Evolutionary conservation across 2,888 invertebrate species (phyloP), one percentile per base, ranked within the genome.

Genomic region (Syrphus vitripennis): DNA sequence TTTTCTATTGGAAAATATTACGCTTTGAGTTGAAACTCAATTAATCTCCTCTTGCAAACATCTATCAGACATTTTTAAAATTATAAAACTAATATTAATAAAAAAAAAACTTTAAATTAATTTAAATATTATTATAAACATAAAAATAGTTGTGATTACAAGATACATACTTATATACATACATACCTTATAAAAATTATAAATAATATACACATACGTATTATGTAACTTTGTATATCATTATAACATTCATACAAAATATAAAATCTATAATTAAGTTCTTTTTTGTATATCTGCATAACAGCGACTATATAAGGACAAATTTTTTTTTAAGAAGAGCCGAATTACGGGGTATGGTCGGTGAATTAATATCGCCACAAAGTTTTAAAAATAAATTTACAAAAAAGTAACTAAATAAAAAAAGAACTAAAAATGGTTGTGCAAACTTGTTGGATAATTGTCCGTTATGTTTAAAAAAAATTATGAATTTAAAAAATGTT

Each of bases 1-100:
- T 86, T 84, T 81, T 86, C 84, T 86, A 77, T 81, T 77, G 84
- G 84, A 86, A 86, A 81, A 77, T 86, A 77, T 61, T 82, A 86
- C 84, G 84, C 84, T 86, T 86, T 86, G 84, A 69, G 82, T 72
- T 77, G 45, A 24, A 42, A 57, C 84, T 86, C 84, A 86, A 72
- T 70, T 59, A 72, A 61, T 78, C n/a, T n/a, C 78, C 74, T 82
- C 67, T 82, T 70, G 77, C 86, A 45, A 75, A 65, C 34, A 59
- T 74, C 74, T 78, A 63, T 69, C 70, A 65, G 34, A 42, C 37
- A 24, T 16, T n/a, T 65, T 79, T 5, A 50, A 42, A 59, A n/a
- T 6, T 14, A 53, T 31, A 31, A 55, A 42, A 45, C 19, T 14
- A 59, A 45, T 26, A n/a, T 31, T 53, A 31, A 31, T 37, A n/a